phyloP scores from a whole-genome alignment of 2,797 vertebrate species.

The Halcyon smyrnensis region DNA sequence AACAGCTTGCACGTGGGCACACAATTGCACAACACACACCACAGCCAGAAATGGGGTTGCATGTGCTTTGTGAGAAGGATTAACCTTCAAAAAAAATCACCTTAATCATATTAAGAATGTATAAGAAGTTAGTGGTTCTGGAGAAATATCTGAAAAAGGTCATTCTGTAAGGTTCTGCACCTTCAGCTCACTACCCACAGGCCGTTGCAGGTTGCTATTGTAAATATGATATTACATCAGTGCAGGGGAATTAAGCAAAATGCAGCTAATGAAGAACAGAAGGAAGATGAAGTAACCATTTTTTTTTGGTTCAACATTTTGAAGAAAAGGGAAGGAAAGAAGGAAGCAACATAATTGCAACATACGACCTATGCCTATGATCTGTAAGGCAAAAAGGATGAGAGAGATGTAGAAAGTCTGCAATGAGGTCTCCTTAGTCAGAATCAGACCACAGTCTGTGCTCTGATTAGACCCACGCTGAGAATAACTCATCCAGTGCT shows the following conservation, averaged over 20 bases:
- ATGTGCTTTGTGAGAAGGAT: neutral
- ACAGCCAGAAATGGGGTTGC: neutral
- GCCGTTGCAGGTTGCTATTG: neutral
- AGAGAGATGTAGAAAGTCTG: neutral
- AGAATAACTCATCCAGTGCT: neutral
- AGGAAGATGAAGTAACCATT: constrained; percentile 3
- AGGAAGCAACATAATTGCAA: neutral
- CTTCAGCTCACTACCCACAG: neutral
- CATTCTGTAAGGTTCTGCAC: too few relatives aligned
- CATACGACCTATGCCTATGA: neutral
- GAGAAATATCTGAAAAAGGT: neutral
- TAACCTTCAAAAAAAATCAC: neutral
- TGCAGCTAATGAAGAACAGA: rapidly evolving
- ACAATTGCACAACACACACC: neutral
- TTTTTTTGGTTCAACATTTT: neutral
- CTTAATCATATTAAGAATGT: neutral
- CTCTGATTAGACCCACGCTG: neutral
- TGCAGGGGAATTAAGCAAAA: neutral
- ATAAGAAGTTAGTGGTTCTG: neutral
- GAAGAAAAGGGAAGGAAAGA: constrained; percentile 43
- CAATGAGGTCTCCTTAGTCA: constrained; percentile 18
- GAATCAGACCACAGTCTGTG: neutral
- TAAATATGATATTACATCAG: rapidly evolving
- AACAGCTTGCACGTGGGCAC: neutral
- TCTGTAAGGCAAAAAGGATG: neutral